Base-by-base conservation (phyloP, 2,797 vertebrate species). In the Dermochelys coriacea region DNA sequence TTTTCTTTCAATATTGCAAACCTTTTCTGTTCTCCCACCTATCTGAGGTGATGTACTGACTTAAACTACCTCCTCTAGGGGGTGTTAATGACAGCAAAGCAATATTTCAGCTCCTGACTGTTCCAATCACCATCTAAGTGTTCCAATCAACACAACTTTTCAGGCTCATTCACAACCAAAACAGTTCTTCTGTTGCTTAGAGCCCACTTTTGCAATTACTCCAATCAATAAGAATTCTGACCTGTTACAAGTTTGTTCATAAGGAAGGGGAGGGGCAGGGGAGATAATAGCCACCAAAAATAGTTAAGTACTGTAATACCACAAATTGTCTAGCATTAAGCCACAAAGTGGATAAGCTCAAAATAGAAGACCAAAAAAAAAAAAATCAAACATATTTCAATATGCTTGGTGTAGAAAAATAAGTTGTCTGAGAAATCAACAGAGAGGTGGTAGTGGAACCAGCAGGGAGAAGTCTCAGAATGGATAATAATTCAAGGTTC, bases 1-100 rank as follows among this genome's bases (percentile, higher is more conserved):
- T n/a, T 23, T 15, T n/a, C 8, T 27, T 6, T 54, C 49, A 84
- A 37, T 0, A 80, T 0, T 5, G 59, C 6, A 64, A 14, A 1
- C 0, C 29, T 71, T 23, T 71, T 75, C 59, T 81, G 29, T 27
- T 84, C 23, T 6, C 1, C 0, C 10, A 4, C 12, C 45, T 82
- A n/a, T 71, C 61, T 37, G 23, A 82, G 61, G n/a, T 50, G 1
- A 45, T 79, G 31, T 1, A 11, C 1, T 68, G 14, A n/a, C 55
- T 51, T 47, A 34, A 19, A 29, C 5, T 2, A 57, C 84, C 34
- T 50, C 74, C 54, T 55, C 21, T n/a, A 4, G 18, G 51, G 68
- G 47, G 3, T 29, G 2, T 31, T 11, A 12, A 49, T 0, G 0
- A n/a, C 83, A 25, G 8, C 11, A 37, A 12, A 59, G 7, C 9